Conservation (phyloP, 2,888 invertebrate genomes). For the Drosophila paramelanica region DNA sequence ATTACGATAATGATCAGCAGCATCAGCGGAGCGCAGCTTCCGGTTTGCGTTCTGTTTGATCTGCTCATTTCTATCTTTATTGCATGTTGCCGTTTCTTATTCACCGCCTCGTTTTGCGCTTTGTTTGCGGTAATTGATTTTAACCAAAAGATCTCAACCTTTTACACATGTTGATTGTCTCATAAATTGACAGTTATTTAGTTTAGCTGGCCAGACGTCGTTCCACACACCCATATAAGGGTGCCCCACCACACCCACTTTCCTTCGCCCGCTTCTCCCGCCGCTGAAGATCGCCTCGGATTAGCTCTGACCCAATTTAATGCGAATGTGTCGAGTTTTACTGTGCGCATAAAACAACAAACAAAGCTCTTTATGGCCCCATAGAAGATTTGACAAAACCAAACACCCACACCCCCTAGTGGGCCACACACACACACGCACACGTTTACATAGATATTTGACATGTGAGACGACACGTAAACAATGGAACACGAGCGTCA, state of each 20-base stretch:
- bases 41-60: conserved; percentile 62
- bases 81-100: conserved; percentile 35
- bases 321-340: conserved; percentile 45
- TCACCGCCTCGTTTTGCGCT: conserved; percentile 17
- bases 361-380: conserved; percentile 50
- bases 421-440: conserved; percentile 19
- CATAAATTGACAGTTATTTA: conserved; percentile 68
- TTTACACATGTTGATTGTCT: conserved; percentile 65
- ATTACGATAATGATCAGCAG: conserved; percentile 29
- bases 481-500: conserved; percentile 56
- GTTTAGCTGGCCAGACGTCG: conserved; percentile 28
- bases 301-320: conserved; percentile 69
- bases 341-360: conserved; percentile 41
- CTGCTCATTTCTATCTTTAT: conserved; percentile 39
- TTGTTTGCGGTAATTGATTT: conserved; percentile 71
- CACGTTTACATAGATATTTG: conserved; percentile 15
- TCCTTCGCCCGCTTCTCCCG: too few relatives aligned
- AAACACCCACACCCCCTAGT: conserved; percentile 38
- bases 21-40: conserved; percentile 65
- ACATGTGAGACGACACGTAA: conserved; percentile 50
- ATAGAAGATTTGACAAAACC: conserved; percentile 44
- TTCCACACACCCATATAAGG: conserved; percentile 41
- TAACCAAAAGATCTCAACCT: conserved; percentile 67
- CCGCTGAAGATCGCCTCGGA: conserved; percentile 22
- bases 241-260: background rate